Base-by-base conservation (phyloP, 2,888 invertebrate genomes). In the Pseudoips prasinana region DNA sequence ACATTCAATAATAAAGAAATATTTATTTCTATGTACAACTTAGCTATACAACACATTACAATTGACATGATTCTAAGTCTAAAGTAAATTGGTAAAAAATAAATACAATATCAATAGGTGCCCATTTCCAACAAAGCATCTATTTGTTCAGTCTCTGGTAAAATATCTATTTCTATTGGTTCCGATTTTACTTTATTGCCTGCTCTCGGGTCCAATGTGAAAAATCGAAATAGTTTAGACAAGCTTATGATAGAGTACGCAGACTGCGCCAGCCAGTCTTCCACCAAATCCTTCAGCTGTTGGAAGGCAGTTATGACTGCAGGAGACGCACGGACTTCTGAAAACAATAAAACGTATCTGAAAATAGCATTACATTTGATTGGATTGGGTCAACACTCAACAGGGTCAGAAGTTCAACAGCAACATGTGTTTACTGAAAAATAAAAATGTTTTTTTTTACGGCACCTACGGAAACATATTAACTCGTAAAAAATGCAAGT, bases 241-340 rank as follows among this genome's bases (percentile, higher is more conserved):
- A 95, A 72, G 64, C 92, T 90, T 23, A 95, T 92, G 23, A 92
- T 84, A 1, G 93, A 92, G 69, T 93, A 95, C 0, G 91, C 92
- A 3, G 94, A 94, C 56, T 90, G 90, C 11, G 91, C 90, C 44
- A 95, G 75, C 58, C 91, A 90, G 47, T 91, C 92, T 56, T 94
- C 93, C 1, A 47, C 35, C 5, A 93, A 91, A 63, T 94, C 93
- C 51, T 91, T 92, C 7, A 95, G 74, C 5, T 83, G 75, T 56
- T 91, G 90, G 57, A 93, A 94, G 8, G 92, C 92, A 17, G 84
- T 61, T 34, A 89, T 74, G 1, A 91, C 59, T 51, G 90, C 89
- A 1, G 90, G 71, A 0, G 89, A 75, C 14, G 91, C 54, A 39
- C 82, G 73, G 6, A 82, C 66, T 78, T 89, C 92, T 92, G 78